Percentiles rank a stretch among this genome's conserved stretches.
phyloP scores from a whole-genome alignment of 2,797 vertebrate species.

The Bradypodion ventrale region DNA sequence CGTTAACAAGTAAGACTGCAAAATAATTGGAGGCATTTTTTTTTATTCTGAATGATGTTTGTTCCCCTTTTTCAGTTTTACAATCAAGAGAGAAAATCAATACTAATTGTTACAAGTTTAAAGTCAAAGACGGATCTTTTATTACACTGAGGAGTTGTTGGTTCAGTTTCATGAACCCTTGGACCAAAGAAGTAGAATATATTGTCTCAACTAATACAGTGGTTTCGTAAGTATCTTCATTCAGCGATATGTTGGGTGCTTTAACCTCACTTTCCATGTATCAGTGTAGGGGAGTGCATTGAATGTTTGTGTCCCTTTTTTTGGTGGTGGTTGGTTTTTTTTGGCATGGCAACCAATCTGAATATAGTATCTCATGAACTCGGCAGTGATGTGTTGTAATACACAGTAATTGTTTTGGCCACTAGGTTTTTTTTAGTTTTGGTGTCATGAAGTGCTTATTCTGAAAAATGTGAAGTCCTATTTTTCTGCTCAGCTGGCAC shows the following conservation, averaged over 20 bases:
- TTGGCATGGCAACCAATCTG: background rate
- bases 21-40: background rate
- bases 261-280: background rate
- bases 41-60: background rate
- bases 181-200: slow-evolving; percentile 99
- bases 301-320: background rate
- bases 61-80: slow-evolving; percentile 83
- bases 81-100: slow-evolving; percentile 97
- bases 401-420: background rate
- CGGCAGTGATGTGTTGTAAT: background rate
- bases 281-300: background rate
- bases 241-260: background rate
- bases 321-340: too few relatives aligned
- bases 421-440: background rate
- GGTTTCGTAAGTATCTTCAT: slow-evolving; percentile 88
- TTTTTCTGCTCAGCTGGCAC: too few relatives aligned
- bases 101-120: slow-evolving; percentile 98
- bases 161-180: slow-evolving; percentile 99
- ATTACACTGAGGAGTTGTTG: slow-evolving; percentile 95
- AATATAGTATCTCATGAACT: background rate
- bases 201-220: slow-evolving; percentile 98
- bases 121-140: slow-evolving; percentile 98
- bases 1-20: background rate
- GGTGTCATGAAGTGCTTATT: background rate
- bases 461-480: background rate